Evolutionary conservation across 2,797 vertebrate genomes (phyloP), one percentile per base, ranked within the genome.

Genomic region (Anableps anableps): DNA sequence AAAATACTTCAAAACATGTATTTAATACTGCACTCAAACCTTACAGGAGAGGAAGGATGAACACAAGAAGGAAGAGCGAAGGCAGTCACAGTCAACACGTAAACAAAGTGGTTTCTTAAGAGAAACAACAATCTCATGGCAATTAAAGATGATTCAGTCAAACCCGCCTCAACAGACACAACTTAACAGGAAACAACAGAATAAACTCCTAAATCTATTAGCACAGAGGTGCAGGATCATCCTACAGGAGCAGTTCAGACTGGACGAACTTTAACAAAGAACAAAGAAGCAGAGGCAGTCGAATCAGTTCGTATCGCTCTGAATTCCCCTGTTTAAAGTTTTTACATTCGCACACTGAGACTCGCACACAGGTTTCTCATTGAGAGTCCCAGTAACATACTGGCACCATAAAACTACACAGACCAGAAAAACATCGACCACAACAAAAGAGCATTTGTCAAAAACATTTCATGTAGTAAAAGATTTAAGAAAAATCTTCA

Each of bases 401-500:
- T 19, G 31, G 83, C 88, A 91, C 86, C 87, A 87, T 85, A 84
- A 71, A 71, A 95, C 88, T 76, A 90, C 79, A 72, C 53, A 86
- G 74, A 91, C 83, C 81, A 93, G 84, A 88, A 91, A 92, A 70
- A 90, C 79, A 85, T 88, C 80, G 85, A 83, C 14, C 41, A 71
- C 41, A 77, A 76, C n/a, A 34, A 80, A 85, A 85, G 62, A 87
- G 50, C 86, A 74, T 89, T 80, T 86, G 80, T 92, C 45, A 82
- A 94, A n/a, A 93, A 94, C 71, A 55, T 81, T 85, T 92, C 83
- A 92, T 86, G 19, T 82, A 77, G 81, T 89, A 92, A 92, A 90
- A 92, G 90, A 84, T 89, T 82, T 88, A 90, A 85, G 62, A 91
- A 91, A 64, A 83, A 75, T 76, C 79, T 77, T 62, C 81, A 89